A percentile compares a stretch with the other conserved stretches of the same genome.
Conservation (phyloP, 2,113 vertebrate species). For the Erpornis zantholeuca region DNA sequence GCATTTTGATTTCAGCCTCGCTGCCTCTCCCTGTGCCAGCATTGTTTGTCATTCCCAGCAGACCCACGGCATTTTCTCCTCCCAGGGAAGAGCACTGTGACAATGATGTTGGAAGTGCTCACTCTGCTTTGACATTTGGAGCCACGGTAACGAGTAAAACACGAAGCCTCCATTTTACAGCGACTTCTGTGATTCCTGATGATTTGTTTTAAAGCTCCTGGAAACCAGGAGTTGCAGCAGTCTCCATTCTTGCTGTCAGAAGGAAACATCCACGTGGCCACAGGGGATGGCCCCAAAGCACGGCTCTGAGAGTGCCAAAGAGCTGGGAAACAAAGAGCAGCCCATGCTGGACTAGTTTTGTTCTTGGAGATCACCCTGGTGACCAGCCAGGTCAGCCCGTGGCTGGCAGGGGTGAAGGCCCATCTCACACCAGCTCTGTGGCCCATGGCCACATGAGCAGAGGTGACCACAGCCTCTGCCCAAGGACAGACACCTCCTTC, state of each 20-base stretch:
- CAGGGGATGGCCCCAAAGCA: background rate
- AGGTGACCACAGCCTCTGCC: background rate
- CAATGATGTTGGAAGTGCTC: background rate
- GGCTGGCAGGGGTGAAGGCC: background rate
- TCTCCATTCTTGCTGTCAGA: background rate
- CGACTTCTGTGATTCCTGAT: background rate
- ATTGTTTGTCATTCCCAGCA: slow-evolving; percentile 25
- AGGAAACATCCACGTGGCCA: background rate
- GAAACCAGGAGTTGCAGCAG: background rate
- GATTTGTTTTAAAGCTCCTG: background rate
- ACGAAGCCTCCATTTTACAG: background rate
- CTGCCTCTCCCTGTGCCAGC: slow-evolving; percentile 21
- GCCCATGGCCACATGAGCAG: background rate
- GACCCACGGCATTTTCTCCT: background rate
- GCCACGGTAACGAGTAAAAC: background rate
- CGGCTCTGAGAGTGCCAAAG: fast-evolving
- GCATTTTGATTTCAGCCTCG: background rate
- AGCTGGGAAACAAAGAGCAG: background rate
- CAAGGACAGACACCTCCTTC: background rate
- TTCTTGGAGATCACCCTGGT: background rate
- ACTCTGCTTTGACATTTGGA: background rate
- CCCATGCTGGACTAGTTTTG: background rate
- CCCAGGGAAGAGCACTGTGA: background rate
- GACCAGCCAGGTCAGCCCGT: background rate
- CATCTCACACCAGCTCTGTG: background rate